These are phyloP conservation scores for Allygus modestus DNA, from an alignment of 2,888 invertebrate genomes.

Conservation along the genomic window DNA sequence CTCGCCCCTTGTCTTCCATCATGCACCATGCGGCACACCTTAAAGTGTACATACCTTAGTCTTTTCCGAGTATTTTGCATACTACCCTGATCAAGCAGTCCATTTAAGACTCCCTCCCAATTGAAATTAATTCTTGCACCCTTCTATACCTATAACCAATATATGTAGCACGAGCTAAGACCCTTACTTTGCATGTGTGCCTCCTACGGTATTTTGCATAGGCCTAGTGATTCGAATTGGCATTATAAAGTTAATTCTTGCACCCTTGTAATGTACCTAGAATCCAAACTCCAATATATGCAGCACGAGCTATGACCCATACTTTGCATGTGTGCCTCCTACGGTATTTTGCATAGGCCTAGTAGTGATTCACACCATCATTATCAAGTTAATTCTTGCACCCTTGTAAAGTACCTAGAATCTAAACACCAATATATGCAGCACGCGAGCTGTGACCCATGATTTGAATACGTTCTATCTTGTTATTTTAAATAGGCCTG, in stretches of 20 bases:
- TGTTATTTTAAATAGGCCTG: too few species aligned
- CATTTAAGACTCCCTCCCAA: too few species aligned
- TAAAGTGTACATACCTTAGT: too few species aligned
- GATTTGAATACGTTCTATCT: too few species aligned
- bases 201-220: conserved; percentile 3
- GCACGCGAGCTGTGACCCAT: too few species aligned
- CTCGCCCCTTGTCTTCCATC: background rate
- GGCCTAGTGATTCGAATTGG: background rate
- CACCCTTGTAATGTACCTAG: background rate
- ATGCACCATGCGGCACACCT: background rate
- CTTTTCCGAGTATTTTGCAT: conserved; percentile 15
- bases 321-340: background rate
- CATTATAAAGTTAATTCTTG: background rate
- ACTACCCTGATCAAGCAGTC: background rate
- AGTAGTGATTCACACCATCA: too few species aligned
- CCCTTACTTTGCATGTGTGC: background rate
- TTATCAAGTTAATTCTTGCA: conserved; percentile 1
- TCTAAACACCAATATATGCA: too few species aligned
- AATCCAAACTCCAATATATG: background rate
- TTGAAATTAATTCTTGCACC: conserved; percentile 20
- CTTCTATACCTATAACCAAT: background rate
- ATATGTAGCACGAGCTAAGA: conserved; percentile 19
- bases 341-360: background rate
- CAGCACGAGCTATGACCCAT: conserved; percentile 14
- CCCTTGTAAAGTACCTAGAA: background rate